These are phyloP conservation scores for Choristoneura rosaceana DNA, from an alignment of 2,888 invertebrate genomes.

Conservation along the genomic window DNA sequence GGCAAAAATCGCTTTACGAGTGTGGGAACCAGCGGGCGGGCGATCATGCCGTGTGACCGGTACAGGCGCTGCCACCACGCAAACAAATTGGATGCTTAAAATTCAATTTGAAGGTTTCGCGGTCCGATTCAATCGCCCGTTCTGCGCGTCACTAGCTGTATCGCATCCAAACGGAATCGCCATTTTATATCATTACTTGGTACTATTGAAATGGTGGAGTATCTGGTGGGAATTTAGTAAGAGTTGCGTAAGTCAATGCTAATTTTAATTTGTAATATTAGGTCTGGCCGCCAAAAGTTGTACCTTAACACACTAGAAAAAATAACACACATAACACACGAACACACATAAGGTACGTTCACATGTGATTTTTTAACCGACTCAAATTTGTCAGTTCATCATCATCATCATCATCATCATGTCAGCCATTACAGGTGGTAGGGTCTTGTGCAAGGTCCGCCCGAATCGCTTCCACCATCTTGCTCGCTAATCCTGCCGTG, in stretches of 20 bases:
- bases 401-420: too few species aligned
- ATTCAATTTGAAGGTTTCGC: constrained; percentile 85
- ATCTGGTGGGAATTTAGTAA: neutral
- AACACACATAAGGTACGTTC: too few species aligned
- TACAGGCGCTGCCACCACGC: constrained; percentile 61
- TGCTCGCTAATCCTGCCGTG: too few species aligned
- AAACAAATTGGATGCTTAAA: constrained; percentile 86
- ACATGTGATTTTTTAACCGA: too few species aligned
- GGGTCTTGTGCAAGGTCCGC: too few species aligned
- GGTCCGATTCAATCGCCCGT: constrained; percentile 81
- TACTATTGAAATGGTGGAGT: constrained; percentile 60
- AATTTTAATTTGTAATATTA: too few species aligned
- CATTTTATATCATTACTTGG: constrained; percentile 75
- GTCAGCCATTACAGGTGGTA: too few species aligned
- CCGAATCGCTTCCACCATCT: too few species aligned
- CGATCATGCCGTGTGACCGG: constrained; percentile 49
- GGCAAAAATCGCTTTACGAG: constrained; percentile 78
- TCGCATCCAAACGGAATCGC: constrained; percentile 72
- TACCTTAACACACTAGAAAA: too few species aligned
- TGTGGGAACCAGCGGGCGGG: constrained; percentile 62
- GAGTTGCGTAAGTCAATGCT: neutral
- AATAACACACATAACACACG: too few species aligned
- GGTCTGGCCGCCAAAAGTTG: too few species aligned
- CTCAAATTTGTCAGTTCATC: too few species aligned
- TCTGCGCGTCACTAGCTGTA: constrained; percentile 77